Conservation (phyloP, 2,113 vertebrate species). For the Prinia subflava region DNA sequence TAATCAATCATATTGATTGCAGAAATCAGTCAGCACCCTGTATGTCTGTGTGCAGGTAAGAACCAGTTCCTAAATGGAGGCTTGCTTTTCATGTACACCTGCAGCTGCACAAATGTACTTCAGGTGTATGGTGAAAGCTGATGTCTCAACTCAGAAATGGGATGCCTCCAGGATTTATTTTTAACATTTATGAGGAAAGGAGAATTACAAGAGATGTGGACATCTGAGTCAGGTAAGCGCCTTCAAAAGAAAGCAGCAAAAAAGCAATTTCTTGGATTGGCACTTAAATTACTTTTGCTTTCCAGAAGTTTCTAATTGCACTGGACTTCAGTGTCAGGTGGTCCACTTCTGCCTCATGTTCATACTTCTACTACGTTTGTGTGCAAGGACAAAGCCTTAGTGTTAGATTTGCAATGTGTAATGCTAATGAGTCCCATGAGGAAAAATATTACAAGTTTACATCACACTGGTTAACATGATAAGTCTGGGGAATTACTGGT, state of each 20-base stretch:
- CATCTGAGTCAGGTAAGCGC: neutral
- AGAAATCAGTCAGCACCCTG: neutral
- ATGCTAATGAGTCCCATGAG: neutral
- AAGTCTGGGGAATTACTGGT: neutral
- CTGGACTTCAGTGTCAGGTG: neutral
- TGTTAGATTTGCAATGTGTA: neutral
- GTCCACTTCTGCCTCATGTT: neutral
- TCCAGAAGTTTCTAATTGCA: neutral
- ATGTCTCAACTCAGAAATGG: neutral
- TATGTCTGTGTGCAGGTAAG: neutral
- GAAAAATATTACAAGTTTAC: neutral
- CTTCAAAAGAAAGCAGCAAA: neutral
- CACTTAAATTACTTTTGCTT: neutral
- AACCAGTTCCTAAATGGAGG: neutral
- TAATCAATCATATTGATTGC: neutral
- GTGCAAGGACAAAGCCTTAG: neutral
- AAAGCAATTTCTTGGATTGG: neutral
- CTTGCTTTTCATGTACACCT: neutral
- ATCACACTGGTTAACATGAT: neutral
- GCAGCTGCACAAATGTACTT: neutral
- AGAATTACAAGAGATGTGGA: neutral
- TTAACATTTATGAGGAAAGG: neutral
- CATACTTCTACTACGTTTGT: neutral
- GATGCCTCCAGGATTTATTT: neutral
- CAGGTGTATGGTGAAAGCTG: neutral